phyloP scores from a whole-genome alignment of 2,797 vertebrate species.

The Psittacula echo region DNA sequence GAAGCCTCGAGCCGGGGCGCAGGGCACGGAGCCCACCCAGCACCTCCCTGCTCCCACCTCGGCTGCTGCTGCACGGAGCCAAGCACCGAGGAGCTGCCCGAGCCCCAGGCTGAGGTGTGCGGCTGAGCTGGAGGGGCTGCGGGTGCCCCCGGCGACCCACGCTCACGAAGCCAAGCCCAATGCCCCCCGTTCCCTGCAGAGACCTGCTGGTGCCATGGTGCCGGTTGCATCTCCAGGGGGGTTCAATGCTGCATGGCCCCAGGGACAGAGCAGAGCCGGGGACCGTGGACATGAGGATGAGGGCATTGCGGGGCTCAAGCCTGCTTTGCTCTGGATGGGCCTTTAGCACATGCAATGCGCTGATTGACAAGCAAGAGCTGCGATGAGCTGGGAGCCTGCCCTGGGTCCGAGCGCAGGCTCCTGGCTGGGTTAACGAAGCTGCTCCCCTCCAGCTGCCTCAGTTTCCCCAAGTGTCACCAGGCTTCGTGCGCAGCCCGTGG shows the following conservation, averaged over 20 bases:
- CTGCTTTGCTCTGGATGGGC: not conserved
- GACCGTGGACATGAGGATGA: fast-evolving
- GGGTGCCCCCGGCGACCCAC: fast-evolving
- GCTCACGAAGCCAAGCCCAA: not conserved
- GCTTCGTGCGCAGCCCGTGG: not conserved
- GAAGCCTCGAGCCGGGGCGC: not conserved
- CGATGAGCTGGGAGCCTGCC: not conserved
- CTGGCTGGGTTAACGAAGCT: not conserved
- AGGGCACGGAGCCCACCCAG: not conserved
- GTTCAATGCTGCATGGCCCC: not conserved
- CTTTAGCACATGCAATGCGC: slow-evolving; percentile 34
- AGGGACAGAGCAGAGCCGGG: not conserved
- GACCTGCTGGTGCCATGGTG: not conserved
- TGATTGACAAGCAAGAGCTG: not conserved
- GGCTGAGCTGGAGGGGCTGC: not conserved
- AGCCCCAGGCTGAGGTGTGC: not conserved
- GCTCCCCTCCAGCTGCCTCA: not conserved
- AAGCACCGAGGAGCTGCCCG: not conserved
- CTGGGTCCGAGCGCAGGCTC: not conserved
- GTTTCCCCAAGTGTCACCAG: not conserved
- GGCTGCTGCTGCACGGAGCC: not conserved
- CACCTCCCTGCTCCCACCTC: not conserved
- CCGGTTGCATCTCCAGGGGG: fast-evolving
- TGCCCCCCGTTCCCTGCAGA: not conserved
- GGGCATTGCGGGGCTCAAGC: not conserved